A percentile compares a stretch with the other conserved stretches of the same genome.
Conservation (phyloP, 2,113 vertebrate genomes). For the Paramisgurnus dabryanus region DNA sequence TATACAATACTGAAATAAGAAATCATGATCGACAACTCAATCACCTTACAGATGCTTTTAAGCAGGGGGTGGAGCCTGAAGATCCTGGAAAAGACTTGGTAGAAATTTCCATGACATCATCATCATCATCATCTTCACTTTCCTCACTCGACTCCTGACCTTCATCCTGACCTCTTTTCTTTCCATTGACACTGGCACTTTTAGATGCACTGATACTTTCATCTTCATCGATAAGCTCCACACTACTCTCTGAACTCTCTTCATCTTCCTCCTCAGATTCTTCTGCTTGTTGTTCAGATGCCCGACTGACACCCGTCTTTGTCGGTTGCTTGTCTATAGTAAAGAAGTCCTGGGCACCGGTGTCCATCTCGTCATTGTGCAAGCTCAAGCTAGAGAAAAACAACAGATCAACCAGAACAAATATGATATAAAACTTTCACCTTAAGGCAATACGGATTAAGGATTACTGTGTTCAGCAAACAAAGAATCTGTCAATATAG, state of each 20-base stretch:
- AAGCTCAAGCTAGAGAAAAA: constrained; percentile 57
- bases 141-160: constrained; percentile 36
- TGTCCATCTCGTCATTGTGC: constrained; percentile 75
- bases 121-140: constrained; percentile 53
- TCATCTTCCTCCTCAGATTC: constrained; percentile 28
- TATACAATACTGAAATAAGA: neutral
- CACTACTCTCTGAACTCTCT: constrained; percentile 30
- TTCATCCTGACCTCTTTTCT: constrained; percentile 14
- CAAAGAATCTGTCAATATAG: neutral
- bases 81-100: neutral
- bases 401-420: neutral
- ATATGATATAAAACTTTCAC: neutral
- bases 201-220: constrained; percentile 59
- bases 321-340: constrained; percentile 56
- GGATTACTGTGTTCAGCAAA: neutral
- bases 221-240: constrained; percentile 42
- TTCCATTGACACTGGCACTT: constrained; percentile 38
- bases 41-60: constrained; percentile 36
- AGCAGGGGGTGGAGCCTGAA: neutral
- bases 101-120: constrained; percentile 28
- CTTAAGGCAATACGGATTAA: too few relatives aligned
- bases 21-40: constrained; percentile 11
- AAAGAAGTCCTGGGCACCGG: constrained; percentile 55
- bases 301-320: neutral
- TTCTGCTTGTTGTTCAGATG: neutral